These are phyloP conservation scores for Platorchestia sp. DNA, from an alignment of 1,140 invertebrate genomes.

Conservation along the genomic window DNA sequence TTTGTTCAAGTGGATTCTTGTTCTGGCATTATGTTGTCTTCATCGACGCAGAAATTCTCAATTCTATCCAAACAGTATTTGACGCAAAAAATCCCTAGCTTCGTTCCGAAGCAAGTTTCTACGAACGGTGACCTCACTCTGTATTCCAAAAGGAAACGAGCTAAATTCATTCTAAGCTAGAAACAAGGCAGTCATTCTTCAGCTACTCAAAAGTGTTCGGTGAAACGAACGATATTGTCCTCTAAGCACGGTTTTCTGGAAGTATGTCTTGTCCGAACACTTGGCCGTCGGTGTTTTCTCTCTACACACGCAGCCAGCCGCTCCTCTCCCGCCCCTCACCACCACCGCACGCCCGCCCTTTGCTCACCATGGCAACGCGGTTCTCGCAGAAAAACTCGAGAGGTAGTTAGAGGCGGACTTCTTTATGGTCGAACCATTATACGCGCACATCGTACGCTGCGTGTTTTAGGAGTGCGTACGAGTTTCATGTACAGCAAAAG, in stretches of 20 bases:
- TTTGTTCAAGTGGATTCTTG: too few relatives aligned
- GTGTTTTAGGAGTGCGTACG: background rate
- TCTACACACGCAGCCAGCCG: background rate
- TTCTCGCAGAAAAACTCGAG: background rate
- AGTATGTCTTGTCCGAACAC: background rate
- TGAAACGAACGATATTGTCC: constrained; percentile 15
- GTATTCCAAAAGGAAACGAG: background rate
- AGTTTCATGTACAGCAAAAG: background rate
- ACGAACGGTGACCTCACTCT: background rate
- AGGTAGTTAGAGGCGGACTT: constrained; percentile 40
- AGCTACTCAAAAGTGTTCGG: background rate
- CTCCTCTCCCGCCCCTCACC: background rate
- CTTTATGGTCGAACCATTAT: constrained; percentile 1
- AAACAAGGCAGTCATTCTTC: background rate
- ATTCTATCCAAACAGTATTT: too few relatives aligned
- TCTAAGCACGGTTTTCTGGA: background rate
- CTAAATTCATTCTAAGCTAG: background rate
- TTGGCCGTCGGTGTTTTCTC: constrained; percentile 44
- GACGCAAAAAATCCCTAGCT: too few relatives aligned
- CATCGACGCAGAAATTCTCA: too few relatives aligned
- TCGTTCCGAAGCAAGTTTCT: background rate
- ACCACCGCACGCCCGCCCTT: background rate
- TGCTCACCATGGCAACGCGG: constrained; percentile 37
- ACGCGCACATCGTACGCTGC: background rate
- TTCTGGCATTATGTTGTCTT: too few relatives aligned